Evolutionary conservation across 2,113 vertebrate species (phyloP).

Genomic region (Cromileptes altivelis): DNA sequence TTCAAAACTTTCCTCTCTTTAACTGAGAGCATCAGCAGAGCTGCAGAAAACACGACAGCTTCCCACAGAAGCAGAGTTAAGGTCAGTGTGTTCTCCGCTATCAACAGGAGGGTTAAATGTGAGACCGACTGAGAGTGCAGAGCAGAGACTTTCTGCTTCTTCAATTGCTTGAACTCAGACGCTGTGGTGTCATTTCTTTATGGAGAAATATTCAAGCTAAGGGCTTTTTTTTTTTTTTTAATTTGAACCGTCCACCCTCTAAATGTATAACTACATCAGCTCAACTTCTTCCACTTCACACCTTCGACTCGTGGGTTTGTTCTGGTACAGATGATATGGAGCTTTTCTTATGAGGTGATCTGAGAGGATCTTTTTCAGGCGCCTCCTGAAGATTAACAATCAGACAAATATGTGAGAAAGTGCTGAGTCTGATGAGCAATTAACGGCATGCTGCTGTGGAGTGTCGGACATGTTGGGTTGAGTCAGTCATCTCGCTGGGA

Average conservation of each 20-base stretch:
- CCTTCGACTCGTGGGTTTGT: neutral
- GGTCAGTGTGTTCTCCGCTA: fast-evolving
- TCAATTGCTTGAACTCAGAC: conserved; percentile 33
- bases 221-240: neutral
- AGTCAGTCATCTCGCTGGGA: no score
- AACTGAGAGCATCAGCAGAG: no score
- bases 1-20: no score
- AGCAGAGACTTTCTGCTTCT: neutral
- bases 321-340: neutral
- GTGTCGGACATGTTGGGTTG: no score
- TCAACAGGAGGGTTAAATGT: conserved; percentile 15
- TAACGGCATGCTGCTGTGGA: no score
- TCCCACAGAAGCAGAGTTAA: neutral
- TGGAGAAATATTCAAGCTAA: conserved; percentile 19
- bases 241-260: neutral
- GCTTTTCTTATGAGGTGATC: neutral
- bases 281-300: neutral
- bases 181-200: neutral
- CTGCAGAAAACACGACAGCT: no score
- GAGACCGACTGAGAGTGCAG: neutral
- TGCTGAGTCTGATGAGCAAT: no score
- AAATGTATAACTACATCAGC: neutral
- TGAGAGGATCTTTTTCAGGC: neutral
- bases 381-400: conserved; percentile 6
- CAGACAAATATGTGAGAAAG: neutral